These are phyloP conservation scores for Heliconius melpomene DNA, from an alignment of 1,140 invertebrate genomes.

Conservation along the genomic window DNA sequence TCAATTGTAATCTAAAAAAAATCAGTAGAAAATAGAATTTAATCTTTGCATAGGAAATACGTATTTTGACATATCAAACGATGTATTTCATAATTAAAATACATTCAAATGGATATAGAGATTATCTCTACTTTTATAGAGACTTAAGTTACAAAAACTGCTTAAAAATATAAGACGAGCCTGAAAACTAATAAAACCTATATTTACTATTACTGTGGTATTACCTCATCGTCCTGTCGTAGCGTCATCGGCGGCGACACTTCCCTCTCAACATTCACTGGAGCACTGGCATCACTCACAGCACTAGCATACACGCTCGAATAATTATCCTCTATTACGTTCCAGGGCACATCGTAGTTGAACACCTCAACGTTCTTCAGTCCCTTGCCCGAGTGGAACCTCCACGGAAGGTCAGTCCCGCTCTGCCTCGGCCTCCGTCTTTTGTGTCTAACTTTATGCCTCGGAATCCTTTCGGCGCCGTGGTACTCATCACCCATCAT, in stretches of 20 bases:
- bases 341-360: conserved; percentile 67
- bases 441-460: conserved; percentile 74
- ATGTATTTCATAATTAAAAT: neutral
- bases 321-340: conserved; percentile 56
- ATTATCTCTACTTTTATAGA: too few relatives aligned
- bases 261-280: conserved; percentile 56
- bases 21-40: neutral
- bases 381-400: conserved; percentile 62
- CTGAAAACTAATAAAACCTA: too few relatives aligned
- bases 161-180: too few relatives aligned
- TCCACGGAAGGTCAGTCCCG: conserved; percentile 67
- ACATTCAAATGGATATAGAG: neutral
- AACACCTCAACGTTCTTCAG: conserved; percentile 66
- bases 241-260: conserved; percentile 69
- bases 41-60: neutral
- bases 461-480: conserved; percentile 63
- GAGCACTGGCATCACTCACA: conserved; percentile 67
- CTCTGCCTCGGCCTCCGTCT: conserved; percentile 63
- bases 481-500: conserved; percentile 71
- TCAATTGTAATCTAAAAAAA: neutral
- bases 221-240: conserved; percentile 72
- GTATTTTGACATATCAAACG: neutral
- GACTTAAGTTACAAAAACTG: too few relatives aligned
- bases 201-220: neutral
- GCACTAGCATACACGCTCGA: conserved; percentile 60